phyloP scores from a whole-genome alignment of 2,888 invertebrate genomes.

The Mesoligia furuncula region DNA sequence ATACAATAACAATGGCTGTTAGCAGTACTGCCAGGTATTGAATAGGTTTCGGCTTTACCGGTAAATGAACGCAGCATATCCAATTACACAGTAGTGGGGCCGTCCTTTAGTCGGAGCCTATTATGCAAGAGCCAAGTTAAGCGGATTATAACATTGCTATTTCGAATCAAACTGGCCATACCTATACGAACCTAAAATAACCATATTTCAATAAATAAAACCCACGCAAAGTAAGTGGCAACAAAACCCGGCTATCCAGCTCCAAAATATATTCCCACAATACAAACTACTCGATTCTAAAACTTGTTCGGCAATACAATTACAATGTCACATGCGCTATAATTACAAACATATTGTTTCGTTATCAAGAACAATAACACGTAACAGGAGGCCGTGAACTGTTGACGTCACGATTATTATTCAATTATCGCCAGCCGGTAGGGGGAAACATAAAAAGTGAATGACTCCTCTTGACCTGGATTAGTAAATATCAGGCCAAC shows the following conservation, averaged over 20 bases:
- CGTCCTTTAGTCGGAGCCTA: slow-evolving; percentile 70
- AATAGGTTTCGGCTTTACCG: slow-evolving; percentile 80
- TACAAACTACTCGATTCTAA: slow-evolving; percentile 38
- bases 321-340: slow-evolving; percentile 59
- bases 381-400: slow-evolving; percentile 78
- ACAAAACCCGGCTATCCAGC: not conserved
- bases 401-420: slow-evolving; percentile 79
- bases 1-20: slow-evolving; percentile 67
- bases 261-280: slow-evolving; percentile 21
- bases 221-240: not conserved
- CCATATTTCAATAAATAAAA: slow-evolving; percentile 4
- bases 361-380: slow-evolving; percentile 75
- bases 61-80: slow-evolving; percentile 80
- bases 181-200: slow-evolving; percentile 22
- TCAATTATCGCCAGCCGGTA: slow-evolving; percentile 81
- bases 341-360: slow-evolving; percentile 67
- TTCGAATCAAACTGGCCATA: slow-evolving; percentile 62
- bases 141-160: slow-evolving; percentile 76
- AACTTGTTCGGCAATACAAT: slow-evolving; percentile 52
- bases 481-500: slow-evolving; percentile 84
- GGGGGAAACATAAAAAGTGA: slow-evolving; percentile 84
- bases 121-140: slow-evolving; percentile 73
- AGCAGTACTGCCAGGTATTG: slow-evolving; percentile 73
- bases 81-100: slow-evolving; percentile 76
- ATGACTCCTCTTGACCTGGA: slow-evolving; percentile 87